A percentile compares a stretch with the other conserved stretches of the same genome.
Evolutionary conservation across 2,797 vertebrate species (phyloP).

Genomic region (Chloroceryle amazona): DNA sequence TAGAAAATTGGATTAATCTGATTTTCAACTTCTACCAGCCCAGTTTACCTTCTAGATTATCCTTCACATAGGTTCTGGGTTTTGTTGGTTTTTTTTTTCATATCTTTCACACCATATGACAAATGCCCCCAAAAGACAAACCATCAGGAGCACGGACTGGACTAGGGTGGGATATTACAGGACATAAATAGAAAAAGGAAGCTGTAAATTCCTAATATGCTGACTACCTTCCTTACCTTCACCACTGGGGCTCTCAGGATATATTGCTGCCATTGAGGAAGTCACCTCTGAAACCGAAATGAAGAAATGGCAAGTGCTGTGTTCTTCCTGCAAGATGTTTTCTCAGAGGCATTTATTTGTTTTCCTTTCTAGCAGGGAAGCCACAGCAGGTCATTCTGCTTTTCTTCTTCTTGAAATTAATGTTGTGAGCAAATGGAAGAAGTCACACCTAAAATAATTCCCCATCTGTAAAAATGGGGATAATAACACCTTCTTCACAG

Average conservation of each 20-base stretch:
- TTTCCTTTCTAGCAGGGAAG: background rate
- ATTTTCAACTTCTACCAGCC: background rate
- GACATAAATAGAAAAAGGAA: background rate
- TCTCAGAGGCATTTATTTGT: background rate
- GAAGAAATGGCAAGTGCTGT: background rate
- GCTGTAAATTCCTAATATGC: slow-evolving; percentile 1
- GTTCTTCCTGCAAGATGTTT: background rate
- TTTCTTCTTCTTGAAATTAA: background rate
- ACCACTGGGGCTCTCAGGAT: background rate
- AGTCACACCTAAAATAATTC: slow-evolving; percentile 29
- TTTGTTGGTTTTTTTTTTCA: background rate
- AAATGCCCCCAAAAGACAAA: background rate
- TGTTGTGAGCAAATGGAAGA: slow-evolving; percentile 33
- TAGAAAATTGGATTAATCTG: background rate
- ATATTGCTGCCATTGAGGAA: background rate
- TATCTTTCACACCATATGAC: background rate
- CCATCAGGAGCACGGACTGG: background rate
- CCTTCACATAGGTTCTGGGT: background rate
- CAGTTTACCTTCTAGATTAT: background rate
- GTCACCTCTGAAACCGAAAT: background rate
- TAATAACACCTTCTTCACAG: background rate
- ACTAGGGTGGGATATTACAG: background rate
- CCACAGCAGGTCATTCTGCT: background rate
- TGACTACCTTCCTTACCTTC: background rate
- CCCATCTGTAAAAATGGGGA: background rate